Evolutionary conservation across 2,888 invertebrate genomes (phyloP).

Genomic region (Acanthosoma haemorrhoidale): DNA sequence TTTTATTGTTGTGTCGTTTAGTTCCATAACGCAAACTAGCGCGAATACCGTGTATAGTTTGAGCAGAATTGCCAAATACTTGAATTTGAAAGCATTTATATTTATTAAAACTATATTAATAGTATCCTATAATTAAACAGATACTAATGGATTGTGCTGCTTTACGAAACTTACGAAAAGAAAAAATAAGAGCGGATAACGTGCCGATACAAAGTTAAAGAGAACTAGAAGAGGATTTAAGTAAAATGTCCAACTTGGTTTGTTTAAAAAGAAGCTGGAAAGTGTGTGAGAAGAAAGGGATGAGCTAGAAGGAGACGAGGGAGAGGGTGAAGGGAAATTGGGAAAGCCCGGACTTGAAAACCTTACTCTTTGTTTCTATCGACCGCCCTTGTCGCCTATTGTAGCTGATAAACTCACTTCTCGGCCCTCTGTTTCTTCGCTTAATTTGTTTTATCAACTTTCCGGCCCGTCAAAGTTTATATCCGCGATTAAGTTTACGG

Average conservation of each 20-base stretch:
- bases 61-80: no score
- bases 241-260: not conserved
- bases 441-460: conserved; percentile 10
- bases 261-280: not conserved
- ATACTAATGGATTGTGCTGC: no score
- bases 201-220: not conserved
- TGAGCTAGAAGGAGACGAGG: not conserved
- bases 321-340: not conserved
- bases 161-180: no score
- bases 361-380: conserved; percentile 23
- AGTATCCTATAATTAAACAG: no score
- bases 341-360: no score
- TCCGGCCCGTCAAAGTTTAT: not conserved
- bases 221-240: not conserved
- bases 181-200: not conserved
- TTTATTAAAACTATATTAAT: no score
- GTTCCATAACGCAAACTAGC: no score
- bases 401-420: not conserved
- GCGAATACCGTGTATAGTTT: no score
- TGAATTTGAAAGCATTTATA: no score
- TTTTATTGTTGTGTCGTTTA: no score
- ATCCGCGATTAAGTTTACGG: no score
- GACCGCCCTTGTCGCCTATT: conserved; percentile 3
- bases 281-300: conserved; percentile 6
- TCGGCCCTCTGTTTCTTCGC: not conserved